Conservation (phyloP, 2,888 invertebrate genomes). For the Strigamia crassipes region DNA sequence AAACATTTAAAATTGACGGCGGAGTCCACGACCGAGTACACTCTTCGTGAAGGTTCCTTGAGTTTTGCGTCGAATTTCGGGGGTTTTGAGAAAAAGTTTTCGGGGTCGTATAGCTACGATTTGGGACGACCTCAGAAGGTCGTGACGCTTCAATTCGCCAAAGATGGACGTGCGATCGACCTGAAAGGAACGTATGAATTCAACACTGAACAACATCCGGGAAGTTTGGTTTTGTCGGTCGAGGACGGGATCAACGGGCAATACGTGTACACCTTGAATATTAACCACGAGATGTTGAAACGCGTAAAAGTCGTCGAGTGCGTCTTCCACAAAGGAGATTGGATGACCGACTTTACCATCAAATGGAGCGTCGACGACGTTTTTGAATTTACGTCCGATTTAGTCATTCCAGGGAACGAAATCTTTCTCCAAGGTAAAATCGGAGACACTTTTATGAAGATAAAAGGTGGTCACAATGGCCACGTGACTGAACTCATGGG, state of each 20-base stretch:
- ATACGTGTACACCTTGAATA: not conserved
- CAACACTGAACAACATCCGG: not conserved
- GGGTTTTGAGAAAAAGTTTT: not conserved
- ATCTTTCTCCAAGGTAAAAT: not conserved
- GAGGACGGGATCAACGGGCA: not conserved
- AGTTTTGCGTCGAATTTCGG: conserved; percentile 3
- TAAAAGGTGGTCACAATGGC: not conserved
- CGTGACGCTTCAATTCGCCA: not conserved
- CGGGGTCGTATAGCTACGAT: not conserved
- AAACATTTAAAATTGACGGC: not conserved
- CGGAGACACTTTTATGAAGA: not conserved
- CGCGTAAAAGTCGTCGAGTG: not conserved
- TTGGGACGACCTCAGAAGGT: not conserved
- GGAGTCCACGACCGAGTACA: not conserved
- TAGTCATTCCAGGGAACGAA: not conserved
- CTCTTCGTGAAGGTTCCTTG: not conserved
- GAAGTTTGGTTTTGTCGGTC: not conserved
- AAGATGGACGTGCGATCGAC: not conserved
- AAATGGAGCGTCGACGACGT: not conserved
- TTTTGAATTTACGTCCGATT: not conserved
- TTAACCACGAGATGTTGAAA: not conserved
- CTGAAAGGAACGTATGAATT: not conserved
- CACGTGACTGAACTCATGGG: not conserved
- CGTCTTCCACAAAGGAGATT: not conserved
- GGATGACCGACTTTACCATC: not conserved